phyloP scores from a whole-genome alignment of 2,888 invertebrate species.

The Phymatocera aterrima region DNA sequence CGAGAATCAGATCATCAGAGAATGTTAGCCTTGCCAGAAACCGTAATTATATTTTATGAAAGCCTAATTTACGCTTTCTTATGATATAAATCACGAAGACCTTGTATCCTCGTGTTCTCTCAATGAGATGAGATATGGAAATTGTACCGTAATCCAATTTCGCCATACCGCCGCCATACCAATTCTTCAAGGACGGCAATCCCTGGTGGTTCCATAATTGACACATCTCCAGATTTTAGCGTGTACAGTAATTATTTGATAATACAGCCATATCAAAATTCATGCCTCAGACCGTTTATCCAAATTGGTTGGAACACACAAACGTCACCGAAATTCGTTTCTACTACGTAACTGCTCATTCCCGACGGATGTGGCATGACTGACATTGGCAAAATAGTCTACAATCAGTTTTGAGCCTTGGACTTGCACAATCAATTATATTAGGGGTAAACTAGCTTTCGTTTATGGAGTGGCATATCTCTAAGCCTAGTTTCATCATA shows the following conservation, averaged over 20 bases:
- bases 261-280: not conserved
- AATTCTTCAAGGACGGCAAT: no score
- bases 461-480: not conserved
- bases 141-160: no score
- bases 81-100: no score
- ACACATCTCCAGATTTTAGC: no score
- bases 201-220: no score
- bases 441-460: not conserved
- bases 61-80: no score
- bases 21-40: no score
- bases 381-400: not conserved
- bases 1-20: no score
- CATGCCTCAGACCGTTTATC: not conserved
- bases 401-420: conserved; percentile 20
- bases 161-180: no score
- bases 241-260: not conserved
- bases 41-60: no score
- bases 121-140: no score
- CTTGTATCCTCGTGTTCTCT: no score
- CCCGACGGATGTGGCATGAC: not conserved
- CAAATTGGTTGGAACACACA: not conserved
- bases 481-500: conserved; percentile 5
- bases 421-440: not conserved
- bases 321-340: not conserved
- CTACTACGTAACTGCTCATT: not conserved